These are phyloP conservation scores for Hirudo medicinalis DNA, from an alignment of 1,140 invertebrate genomes.

Conservation along the genomic window DNA sequence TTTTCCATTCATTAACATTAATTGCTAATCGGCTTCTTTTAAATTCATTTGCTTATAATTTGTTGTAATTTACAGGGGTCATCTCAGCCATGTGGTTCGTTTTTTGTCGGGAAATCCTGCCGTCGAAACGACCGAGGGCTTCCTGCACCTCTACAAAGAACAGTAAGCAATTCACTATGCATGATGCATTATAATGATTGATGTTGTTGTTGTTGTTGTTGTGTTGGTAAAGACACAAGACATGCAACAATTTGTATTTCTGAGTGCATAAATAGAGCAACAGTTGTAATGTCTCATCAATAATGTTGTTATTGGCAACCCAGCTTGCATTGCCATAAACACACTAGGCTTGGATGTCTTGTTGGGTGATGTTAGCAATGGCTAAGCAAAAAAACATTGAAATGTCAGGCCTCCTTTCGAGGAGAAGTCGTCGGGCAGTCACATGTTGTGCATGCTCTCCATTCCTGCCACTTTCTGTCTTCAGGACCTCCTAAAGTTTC, in stretches of 20 bases:
- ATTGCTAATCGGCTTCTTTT: no score
- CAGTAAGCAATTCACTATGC: conserved; percentile 43
- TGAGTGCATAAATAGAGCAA: no score
- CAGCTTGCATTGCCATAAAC: no score
- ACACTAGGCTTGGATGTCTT: no score
- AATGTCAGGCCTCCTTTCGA: conserved; percentile 37
- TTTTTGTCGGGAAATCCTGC: conserved; percentile 93
- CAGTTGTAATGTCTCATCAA: no score
- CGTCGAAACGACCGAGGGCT: conserved; percentile 88
- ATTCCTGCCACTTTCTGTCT: conserved; percentile 84
- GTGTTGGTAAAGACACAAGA: no score
- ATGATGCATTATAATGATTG: not conserved
- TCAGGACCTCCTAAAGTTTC: conserved; percentile 83
- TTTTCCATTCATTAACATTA: no score
- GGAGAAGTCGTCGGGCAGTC: conserved; percentile 50
- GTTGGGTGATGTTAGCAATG: no score
- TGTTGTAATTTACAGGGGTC: not conserved
- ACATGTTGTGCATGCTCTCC: conserved; percentile 74
- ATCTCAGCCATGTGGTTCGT: conserved; percentile 29
- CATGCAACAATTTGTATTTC: no score
- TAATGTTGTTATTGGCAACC: no score
- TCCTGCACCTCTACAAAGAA: conserved; percentile 89
- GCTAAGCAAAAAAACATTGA: no score
- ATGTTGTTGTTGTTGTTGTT: not conserved
- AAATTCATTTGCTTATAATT: no score